These are phyloP conservation scores for Morone chrysops DNA, from an alignment of 2,113 vertebrate species.

Conservation along the genomic window DNA sequence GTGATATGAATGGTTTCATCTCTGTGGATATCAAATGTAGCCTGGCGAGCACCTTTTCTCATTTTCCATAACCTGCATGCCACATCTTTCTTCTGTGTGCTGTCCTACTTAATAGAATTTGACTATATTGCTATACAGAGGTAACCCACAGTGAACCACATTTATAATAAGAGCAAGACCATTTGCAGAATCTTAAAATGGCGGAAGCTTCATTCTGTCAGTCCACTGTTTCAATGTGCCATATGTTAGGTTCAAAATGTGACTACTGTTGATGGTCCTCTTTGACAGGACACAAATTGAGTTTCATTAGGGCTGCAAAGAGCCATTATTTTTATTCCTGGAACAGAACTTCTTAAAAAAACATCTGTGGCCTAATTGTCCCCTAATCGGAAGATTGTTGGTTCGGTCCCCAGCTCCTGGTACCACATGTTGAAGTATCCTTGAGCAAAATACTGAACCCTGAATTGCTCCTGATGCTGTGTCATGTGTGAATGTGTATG, in stretches of 20 bases:
- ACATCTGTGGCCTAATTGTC: no score
- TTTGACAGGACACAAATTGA: background rate
- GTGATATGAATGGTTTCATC: conserved; percentile 48
- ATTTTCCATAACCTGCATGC: conserved; percentile 11
- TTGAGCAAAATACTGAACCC: no score
- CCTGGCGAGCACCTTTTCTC: conserved; percentile 7
- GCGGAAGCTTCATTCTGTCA: background rate
- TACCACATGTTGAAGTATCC: no score
- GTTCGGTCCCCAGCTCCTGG: no score
- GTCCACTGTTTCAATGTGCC: background rate
- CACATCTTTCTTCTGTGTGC: conserved; percentile 4
- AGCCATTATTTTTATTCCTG: background rate
- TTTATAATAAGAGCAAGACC: conserved; percentile 2
- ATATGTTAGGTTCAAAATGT: background rate
- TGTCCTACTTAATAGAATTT: conserved; percentile 8
- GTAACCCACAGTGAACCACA: conserved; percentile 12
- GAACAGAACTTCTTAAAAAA: background rate
- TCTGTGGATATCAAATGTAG: conserved; percentile 23
- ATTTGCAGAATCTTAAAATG: background rate
- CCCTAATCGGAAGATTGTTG: no score
- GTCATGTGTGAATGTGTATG: no score
- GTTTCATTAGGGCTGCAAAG: background rate
- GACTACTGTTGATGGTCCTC: background rate
- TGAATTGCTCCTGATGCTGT: no score
- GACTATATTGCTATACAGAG: background rate